Evolutionary conservation across 2,797 vertebrate species (phyloP).

Genomic region (Enteromius fasciolatus): DNA sequence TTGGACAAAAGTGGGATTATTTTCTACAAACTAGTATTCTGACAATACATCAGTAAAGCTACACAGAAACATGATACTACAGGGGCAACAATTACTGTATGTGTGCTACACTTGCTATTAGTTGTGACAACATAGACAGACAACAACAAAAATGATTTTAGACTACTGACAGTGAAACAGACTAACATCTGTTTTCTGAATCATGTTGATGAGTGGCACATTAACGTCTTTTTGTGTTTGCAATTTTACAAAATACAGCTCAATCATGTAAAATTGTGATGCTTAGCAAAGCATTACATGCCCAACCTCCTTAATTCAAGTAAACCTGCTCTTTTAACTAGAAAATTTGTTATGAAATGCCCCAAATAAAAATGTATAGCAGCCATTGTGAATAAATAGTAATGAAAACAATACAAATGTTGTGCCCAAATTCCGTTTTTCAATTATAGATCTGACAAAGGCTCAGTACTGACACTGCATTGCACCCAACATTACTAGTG

Average conservation of each 20-base stretch:
- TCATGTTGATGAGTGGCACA: not conserved
- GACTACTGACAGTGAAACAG: constrained; percentile 12
- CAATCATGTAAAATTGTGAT: not conserved
- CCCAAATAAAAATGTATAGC: constrained; percentile 22
- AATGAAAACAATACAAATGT: constrained; percentile 6
- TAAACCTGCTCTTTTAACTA: constrained; percentile 12
- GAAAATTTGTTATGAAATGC: constrained; percentile 14
- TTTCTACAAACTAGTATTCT: not conserved
- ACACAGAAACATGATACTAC: constrained; percentile 26
- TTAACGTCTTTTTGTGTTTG: constrained; percentile 6
- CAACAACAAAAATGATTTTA: constrained; percentile 6
- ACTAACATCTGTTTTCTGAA: not conserved
- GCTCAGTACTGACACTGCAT: constrained; percentile 1
- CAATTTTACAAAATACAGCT: constrained; percentile 1
- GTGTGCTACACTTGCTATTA: constrained; percentile 32
- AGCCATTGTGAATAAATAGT: constrained; percentile 36
- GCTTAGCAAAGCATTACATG: not conserved
- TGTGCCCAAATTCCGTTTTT: constrained; percentile 31
- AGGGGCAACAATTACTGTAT: constrained; percentile 7
- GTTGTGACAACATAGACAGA: not conserved
- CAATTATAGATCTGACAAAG: not conserved
- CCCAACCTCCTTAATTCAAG: not conserved
- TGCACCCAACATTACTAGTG: not conserved
- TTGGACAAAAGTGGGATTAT: not conserved
- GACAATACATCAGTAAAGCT: not conserved